Conservation (phyloP, 1,140 invertebrate species). For the Calephelis nemesis region DNA sequence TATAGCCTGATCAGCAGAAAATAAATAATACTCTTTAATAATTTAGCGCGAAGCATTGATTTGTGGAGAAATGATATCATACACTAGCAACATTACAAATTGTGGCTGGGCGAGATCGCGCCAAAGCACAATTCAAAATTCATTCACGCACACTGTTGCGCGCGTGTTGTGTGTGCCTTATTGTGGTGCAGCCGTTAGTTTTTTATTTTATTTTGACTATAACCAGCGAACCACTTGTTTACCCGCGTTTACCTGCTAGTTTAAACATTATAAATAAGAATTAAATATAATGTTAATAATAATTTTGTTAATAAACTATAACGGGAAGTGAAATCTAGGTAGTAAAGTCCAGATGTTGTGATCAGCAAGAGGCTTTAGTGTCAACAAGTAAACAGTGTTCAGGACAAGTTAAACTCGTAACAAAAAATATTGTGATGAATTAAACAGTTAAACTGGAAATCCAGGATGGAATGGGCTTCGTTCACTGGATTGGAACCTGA, state of each 20-base stretch:
- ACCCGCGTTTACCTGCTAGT: constrained; percentile 54
- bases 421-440: constrained; percentile 66
- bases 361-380: constrained; percentile 64
- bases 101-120: constrained; percentile 38
- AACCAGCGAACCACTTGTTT: constrained; percentile 51
- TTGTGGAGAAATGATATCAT: constrained; percentile 18
- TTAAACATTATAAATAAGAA: constrained; percentile 11
- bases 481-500: constrained; percentile 50
- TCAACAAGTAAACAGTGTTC: constrained; percentile 74
- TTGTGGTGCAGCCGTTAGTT: constrained; percentile 47
- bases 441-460: constrained; percentile 72
- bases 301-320: constrained; percentile 16
- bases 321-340: constrained; percentile 58
- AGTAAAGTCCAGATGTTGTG: constrained; percentile 55
- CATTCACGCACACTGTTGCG: constrained; percentile 67
- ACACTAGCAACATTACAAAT: constrained; percentile 40
- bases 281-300: not conserved
- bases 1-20: too few species aligned
- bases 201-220: constrained; percentile 60
- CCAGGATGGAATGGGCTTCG: constrained; percentile 61
- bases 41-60: too few species aligned
- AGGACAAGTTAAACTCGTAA: constrained; percentile 56
- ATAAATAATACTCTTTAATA: too few species aligned
- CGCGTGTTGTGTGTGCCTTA: constrained; percentile 47
- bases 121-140: constrained; percentile 42